Conservation (phyloP, 2,797 vertebrate genomes). For the Pristis pectinata region DNA sequence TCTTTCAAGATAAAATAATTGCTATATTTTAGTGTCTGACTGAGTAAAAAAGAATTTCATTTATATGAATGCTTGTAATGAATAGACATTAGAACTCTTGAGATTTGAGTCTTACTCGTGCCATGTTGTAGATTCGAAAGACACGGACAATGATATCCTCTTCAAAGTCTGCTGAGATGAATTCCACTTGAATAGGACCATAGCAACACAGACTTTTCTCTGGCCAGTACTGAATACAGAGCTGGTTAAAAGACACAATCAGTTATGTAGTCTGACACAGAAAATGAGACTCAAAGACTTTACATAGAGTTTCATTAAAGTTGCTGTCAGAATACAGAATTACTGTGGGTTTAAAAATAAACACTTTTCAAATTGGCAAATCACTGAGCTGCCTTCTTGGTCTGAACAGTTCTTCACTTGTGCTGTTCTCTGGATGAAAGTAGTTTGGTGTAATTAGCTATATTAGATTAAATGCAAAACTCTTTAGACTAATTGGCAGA, state of each 20-base stretch:
- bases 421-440: not conserved
- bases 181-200: constrained; percentile 91
- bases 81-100: not conserved
- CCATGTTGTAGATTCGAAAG: constrained; percentile 99
- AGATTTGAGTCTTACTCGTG: constrained; percentile 63
- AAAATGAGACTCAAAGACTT: not conserved
- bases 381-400: not conserved
- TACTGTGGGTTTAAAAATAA: not conserved
- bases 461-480: not conserved
- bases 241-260: constrained; percentile 51
- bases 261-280: not conserved
- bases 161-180: constrained; percentile 92
- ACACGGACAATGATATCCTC: constrained; percentile 95
- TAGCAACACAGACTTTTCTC: constrained; percentile 92
- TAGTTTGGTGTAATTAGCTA: not conserved
- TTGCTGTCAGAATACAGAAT: constrained; percentile 4
- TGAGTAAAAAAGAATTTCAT: not conserved
- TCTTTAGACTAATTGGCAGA: not conserved
- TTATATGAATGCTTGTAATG: not conserved
- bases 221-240: constrained; percentile 97
- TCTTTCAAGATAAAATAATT: no score
- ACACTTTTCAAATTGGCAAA: not conserved
- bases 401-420: not conserved
- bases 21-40: not conserved
- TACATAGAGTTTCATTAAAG: not conserved